phyloP scores from a whole-genome alignment of 2,113 vertebrate genomes.

The Myrmecophaga tridactyla region DNA sequence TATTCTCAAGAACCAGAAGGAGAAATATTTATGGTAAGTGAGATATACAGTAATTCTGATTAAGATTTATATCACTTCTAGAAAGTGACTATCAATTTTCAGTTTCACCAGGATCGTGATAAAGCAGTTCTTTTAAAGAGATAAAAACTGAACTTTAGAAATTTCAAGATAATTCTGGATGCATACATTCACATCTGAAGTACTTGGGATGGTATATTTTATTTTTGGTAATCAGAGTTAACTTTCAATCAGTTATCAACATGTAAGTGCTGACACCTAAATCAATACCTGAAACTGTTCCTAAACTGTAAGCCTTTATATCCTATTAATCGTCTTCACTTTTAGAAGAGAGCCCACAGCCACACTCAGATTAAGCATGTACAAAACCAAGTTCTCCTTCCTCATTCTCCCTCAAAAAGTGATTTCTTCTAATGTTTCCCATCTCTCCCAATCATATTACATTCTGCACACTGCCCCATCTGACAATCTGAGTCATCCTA shows the following conservation, averaged over 20 bases:
- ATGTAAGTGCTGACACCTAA: background rate
- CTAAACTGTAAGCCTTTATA: background rate
- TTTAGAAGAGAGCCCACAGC: background rate
- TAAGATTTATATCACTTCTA: background rate
- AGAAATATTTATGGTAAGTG: no score
- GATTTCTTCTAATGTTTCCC: background rate
- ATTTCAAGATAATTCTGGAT: background rate
- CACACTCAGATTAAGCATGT: no score
- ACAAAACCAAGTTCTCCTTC: background rate
- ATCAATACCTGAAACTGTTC: background rate
- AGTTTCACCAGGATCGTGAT: background rate
- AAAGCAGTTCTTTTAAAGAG: background rate
- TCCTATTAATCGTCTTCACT: background rate
- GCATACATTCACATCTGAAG: background rate
- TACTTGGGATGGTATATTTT: background rate
- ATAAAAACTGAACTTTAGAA: background rate
- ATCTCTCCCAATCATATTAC: background rate
- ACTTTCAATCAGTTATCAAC: background rate
- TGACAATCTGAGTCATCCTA: background rate
- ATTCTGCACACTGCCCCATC: background rate
- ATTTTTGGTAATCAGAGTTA: background rate
- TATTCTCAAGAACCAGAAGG: background rate
- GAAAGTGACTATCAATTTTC: background rate
- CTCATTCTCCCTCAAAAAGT: background rate
- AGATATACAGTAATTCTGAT: accelerated